Evolutionary conservation across 2,888 invertebrate genomes (phyloP).

Genomic region (Hybos culiciformis): DNA sequence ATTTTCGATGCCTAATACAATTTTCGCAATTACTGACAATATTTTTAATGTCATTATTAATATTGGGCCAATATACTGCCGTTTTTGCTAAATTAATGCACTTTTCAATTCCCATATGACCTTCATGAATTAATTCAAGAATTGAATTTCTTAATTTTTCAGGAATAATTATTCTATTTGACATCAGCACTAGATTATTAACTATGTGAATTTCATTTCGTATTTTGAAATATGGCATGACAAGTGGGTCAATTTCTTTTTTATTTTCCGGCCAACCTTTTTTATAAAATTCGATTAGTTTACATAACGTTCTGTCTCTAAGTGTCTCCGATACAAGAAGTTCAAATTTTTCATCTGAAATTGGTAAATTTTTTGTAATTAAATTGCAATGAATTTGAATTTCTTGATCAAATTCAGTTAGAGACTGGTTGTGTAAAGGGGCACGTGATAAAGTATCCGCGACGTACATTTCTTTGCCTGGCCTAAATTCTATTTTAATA

Average conservation of each 20-base stretch:
- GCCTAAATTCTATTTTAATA: conserved; percentile 17
- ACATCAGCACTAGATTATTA: conserved; percentile 8
- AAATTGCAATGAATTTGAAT: not conserved
- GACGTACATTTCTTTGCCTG: conserved; percentile 20
- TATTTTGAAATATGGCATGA: not conserved
- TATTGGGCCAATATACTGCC: conserved; percentile 5
- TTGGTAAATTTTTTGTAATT: not conserved
- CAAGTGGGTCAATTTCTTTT: not conserved
- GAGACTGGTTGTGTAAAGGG: conserved; percentile 1
- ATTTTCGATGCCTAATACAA: not conserved
- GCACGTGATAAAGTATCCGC: conserved; percentile 23
- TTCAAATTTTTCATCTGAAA: conserved; percentile 1
- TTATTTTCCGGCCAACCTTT: conserved; percentile 8
- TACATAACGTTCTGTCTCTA: conserved; percentile 1
- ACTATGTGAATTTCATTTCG: conserved; percentile 9
- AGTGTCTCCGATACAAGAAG: not conserved
- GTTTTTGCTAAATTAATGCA: not conserved
- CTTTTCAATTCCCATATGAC: conserved; percentile 7
- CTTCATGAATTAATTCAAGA: conserved; percentile 9
- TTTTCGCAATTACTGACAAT: not conserved
- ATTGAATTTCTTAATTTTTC: conserved; percentile 2
- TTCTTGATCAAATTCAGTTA: not conserved
- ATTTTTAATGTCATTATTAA: conserved; percentile 5
- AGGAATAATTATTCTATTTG: conserved; percentile 8
- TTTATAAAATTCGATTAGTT: conserved; percentile 6